Evolutionary conservation across 30 jellyfish, hydroid and myxozoan genomes (phyloP), one percentile per base, ranked within the genome.

Genomic region (Morbakka virulenta): DNA sequence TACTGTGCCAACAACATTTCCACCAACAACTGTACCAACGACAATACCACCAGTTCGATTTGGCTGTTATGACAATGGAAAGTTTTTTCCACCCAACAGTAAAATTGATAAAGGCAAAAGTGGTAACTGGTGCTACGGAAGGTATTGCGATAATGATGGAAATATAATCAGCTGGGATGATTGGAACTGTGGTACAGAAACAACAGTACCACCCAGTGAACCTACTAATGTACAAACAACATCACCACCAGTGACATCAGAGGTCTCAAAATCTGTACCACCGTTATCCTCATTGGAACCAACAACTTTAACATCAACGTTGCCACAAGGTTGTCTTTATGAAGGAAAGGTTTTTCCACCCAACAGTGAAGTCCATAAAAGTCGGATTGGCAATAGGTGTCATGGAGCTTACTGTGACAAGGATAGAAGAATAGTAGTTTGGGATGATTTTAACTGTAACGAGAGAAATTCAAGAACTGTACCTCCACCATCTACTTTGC

Each of bases 321-420:
- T 50, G 14, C 24, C 72, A 12, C 27, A 36, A 27, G 2, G 21
- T 23, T 24, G 50, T 3, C 27, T 24, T 63, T n/a, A 63, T 17
- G 30, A 63, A 3, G 75, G 75, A 20, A 63, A 63, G 3, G 27
- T 21, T 64, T 64, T 26, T 20, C 27, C 34, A 4, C 76, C 76
- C 14, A 51, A 51, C 32, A 51, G 31, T 26, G 76, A 64, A 64
- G 31, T 64, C 35, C 28, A 29, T 64, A 64, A 9, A 21, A 51
- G 62, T 26, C 31, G 31, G 9, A 51, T 26, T 21, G 48, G 21
- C 4, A n/a, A 64, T 1, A 26, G 76, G 76, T 64, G 76, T 64
- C 31, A 64, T 64, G 76, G 76, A 21, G 28, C 76, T 21, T 64
- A 2, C 47, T 64, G 76, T 64, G 76, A 64, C 32, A n/a, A n/a